Conservation (phyloP, 2,797 vertebrate genomes). For the Lutjanus argentimaculatus region DNA sequence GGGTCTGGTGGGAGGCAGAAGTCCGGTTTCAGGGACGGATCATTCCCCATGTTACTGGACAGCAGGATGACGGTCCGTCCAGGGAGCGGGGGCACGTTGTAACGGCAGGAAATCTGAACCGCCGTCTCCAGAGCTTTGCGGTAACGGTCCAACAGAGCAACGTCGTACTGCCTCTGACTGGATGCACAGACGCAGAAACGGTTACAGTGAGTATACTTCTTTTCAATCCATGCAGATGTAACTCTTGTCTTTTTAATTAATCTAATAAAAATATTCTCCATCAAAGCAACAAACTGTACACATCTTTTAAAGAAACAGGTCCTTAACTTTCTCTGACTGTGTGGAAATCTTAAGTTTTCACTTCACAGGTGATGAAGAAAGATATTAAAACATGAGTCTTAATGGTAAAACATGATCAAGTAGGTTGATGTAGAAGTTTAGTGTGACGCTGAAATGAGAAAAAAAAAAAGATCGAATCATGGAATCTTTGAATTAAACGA, state of each 20-base stretch:
- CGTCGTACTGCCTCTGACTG: constrained; percentile 70
- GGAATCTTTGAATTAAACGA: too few species aligned
- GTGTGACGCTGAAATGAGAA: too few species aligned
- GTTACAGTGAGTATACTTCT: not conserved
- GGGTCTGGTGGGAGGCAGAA: constrained; percentile 77
- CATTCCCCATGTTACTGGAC: accelerated
- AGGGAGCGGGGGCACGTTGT: constrained; percentile 89
- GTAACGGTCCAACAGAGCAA: constrained; percentile 85
- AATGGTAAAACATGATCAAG: too few species aligned
- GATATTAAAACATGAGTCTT: too few species aligned
- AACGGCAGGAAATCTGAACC: constrained; percentile 86
- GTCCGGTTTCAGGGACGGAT: not conserved
- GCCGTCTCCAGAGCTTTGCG: constrained; percentile 88
- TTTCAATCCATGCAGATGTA: not conserved
- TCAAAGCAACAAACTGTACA: not conserved
- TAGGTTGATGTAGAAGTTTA: too few species aligned
- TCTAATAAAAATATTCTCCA: not conserved
- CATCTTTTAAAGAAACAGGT: too few species aligned
- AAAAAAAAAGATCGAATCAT: too few species aligned
- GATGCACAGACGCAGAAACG: constrained; percentile 23
- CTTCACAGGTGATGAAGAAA: too few species aligned
- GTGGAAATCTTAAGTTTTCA: too few species aligned
- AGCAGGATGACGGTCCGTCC: constrained; percentile 88
- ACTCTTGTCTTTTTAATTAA: not conserved
- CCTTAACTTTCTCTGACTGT: too few species aligned